phyloP scores from a whole-genome alignment of 35 echinoderm and acorn worm species.

The Holothuria glaberrima region DNA sequence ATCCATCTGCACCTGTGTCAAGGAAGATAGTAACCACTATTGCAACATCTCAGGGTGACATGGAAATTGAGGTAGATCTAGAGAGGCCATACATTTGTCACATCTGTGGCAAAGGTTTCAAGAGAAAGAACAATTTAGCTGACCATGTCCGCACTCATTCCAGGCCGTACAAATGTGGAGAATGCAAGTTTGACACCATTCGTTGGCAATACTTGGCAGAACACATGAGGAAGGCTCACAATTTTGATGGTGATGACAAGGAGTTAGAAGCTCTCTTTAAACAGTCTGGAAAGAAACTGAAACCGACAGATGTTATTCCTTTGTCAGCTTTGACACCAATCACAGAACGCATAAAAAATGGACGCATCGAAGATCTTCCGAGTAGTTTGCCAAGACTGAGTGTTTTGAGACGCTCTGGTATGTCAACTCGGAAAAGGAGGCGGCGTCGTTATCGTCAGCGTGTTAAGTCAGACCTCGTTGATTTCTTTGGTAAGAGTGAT shows the following conservation, averaged over 20 bases:
- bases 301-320: slow-evolving; percentile 92
- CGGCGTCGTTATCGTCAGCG: background rate
- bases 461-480: slow-evolving; percentile 62
- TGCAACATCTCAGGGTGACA: slow-evolving; percentile 24
- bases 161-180: slow-evolving; percentile 90
- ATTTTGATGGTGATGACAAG: slow-evolving; percentile 87
- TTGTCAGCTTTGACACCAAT: slow-evolving; percentile 72
- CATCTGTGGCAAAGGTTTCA: slow-evolving; percentile 97
- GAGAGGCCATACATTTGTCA: slow-evolving; percentile 94
- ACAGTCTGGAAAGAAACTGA: slow-evolving; percentile 86
- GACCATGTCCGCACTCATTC: slow-evolving; percentile 96
- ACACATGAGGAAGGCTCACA: slow-evolving; percentile 84
- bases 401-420: slow-evolving; percentile 14
- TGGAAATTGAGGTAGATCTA: slow-evolving; percentile 53
- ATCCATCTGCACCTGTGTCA: background rate
- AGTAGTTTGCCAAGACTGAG: background rate
- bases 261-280: slow-evolving; percentile 92
- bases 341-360: slow-evolving; percentile 47
- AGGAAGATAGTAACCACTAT: slow-evolving; percentile 42
- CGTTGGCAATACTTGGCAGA: slow-evolving; percentile 94
- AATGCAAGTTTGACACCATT: slow-evolving; percentile 90
- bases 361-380: slow-evolving; percentile 33
- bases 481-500: slow-evolving; percentile 77
- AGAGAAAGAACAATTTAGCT: slow-evolving; percentile 87
- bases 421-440: slow-evolving; percentile 52